Conservation (phyloP, 2,888 invertebrate genomes). For the Tetanocera ferruginea region DNA sequence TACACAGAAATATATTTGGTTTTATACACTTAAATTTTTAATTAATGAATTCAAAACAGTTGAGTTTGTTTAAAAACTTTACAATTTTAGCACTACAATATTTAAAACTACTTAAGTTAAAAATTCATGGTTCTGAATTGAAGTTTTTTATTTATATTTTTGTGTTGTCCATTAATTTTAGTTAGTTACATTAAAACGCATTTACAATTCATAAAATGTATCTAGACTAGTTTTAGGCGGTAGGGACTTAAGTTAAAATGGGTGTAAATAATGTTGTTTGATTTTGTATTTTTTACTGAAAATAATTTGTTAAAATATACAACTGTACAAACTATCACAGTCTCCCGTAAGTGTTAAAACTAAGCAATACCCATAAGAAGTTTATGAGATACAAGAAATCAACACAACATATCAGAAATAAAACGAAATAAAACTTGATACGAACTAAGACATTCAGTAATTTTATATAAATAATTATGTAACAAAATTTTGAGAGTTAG, state of each 20-base stretch:
- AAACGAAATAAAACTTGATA: too few relatives aligned
- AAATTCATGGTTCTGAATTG: not conserved
- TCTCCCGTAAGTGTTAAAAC: constrained; percentile 58
- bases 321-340: constrained; percentile 66
- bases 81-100: constrained; percentile 45
- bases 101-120: constrained; percentile 22
- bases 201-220: not conserved
- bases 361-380: not conserved
- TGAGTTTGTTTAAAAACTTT: constrained; percentile 42
- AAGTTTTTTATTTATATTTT: constrained; percentile 7
- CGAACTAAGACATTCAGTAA: too few relatives aligned
- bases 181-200: constrained; percentile 15
- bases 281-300: not conserved
- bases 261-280: not conserved
- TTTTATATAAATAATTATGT: too few relatives aligned
- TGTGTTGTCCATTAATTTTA: not conserved
- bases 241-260: not conserved
- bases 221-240: not conserved
- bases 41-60: constrained; percentile 21
- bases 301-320: constrained; percentile 33
- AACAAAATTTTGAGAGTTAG: too few relatives aligned
- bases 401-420: too few relatives aligned
- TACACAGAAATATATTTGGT: constrained; percentile 30
- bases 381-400: too few relatives aligned
- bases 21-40: constrained; percentile 28